Evolutionary conservation across 2,888 invertebrate genomes (phyloP), one percentile per base, ranked within the genome.

Genomic region (Steromphala cineraria): DNA sequence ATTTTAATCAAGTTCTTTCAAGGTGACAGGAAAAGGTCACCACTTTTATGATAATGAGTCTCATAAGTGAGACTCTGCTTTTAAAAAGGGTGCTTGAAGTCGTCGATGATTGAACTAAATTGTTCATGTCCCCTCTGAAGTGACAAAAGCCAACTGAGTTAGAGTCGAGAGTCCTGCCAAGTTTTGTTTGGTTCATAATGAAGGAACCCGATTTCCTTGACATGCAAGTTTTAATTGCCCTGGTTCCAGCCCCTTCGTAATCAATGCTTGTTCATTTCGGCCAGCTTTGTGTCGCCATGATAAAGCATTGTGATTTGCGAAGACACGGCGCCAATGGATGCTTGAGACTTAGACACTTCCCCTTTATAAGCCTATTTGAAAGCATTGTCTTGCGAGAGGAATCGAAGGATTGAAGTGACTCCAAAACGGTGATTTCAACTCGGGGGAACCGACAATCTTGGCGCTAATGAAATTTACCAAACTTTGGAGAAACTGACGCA

Each of bases 151-250:
- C 24, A 62, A 13, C 28, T 24, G 28, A 62, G 62, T n/a, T 21
- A 62, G 62, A 62, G 62, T n/a, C 8, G 28, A 13, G 15, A 17
- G 24, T 21, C 62, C 15, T 24, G 62, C 28, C 62, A 24, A 21
- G 62, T 62, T 62, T 62, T 62, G 28, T 28, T 62, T 62, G 62
- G 24, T 62, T 62, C 62, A 62, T 62, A 62, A 62, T 62, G 62
- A 62, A 62, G 28, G 24, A 10, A 28, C 62, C 24, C 28, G 62
- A 62, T 62, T 62, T 62, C 62, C 62, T 62, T 62, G 62, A 62
- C 62, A 62, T 62, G 62, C 62, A 62, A 62, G 62, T 62, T 62
- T 62, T 62, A 62, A 62, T 62, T 62, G 62, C 62, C 62, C 28
- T 62, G 62, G 62, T 62, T 24, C 24, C 24, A 62, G 62, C 24